Conservation (phyloP, 2,113 vertebrate genomes). For the Rhodinocichla rosea region DNA sequence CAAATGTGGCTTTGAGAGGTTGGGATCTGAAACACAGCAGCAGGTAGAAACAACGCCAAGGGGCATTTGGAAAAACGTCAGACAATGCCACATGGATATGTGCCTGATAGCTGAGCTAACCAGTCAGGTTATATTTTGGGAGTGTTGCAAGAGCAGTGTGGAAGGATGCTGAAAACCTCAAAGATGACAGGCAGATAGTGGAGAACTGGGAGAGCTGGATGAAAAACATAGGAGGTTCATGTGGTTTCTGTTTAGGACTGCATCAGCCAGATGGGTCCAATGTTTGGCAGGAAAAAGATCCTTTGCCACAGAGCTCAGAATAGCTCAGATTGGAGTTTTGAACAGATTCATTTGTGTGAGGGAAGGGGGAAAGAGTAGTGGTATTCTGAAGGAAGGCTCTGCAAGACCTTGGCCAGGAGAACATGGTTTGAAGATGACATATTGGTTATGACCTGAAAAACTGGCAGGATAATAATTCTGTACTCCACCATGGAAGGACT, state of each 20-base stretch:
- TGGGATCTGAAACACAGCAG: background rate
- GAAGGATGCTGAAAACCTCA: background rate
- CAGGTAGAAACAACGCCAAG: background rate
- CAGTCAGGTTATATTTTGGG: background rate
- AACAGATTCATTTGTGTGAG: background rate
- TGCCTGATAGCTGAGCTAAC: background rate
- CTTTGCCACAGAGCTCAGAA: background rate
- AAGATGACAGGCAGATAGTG: background rate
- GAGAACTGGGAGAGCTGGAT: background rate
- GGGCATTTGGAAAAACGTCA: background rate
- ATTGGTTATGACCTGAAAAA: background rate
- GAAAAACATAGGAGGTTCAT: background rate
- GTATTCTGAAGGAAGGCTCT: background rate
- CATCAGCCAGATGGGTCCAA: background rate
- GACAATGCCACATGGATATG: accelerated
- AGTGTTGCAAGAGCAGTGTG: background rate
- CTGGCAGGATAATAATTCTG: background rate
- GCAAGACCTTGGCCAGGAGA: background rate
- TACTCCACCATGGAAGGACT: background rate
- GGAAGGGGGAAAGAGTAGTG: background rate
- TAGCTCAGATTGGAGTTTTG: background rate
- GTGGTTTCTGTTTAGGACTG: background rate
- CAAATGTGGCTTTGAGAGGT: background rate
- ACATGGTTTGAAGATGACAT: background rate
- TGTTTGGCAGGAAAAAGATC: background rate